A percentile compares a stretch with the other conserved stretches of the same genome.
Evolutionary conservation across 1,140 invertebrate species (phyloP).

Genomic region (Aphaenogaster ashmeadi): DNA sequence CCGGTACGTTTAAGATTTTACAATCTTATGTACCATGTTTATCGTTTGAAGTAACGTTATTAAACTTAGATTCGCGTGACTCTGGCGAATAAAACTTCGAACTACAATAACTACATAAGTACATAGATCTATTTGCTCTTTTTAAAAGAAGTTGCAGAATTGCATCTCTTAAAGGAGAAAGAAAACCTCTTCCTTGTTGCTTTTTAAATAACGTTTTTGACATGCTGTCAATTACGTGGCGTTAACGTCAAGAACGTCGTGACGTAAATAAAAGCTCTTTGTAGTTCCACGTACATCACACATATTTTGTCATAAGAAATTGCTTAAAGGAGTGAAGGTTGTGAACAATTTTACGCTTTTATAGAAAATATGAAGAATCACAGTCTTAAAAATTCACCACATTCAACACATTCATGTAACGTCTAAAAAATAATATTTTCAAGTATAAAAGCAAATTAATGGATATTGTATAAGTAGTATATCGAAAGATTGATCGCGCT

Average conservation of each 20-base stretch:
- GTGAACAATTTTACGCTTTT: neutral
- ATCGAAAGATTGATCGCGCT: neutral
- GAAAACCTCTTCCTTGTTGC: neutral
- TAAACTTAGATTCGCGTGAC: conserved; percentile 46
- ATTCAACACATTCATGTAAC: neutral
- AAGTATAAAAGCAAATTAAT: neutral
- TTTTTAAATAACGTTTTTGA: conserved; percentile 14
- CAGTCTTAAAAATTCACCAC: neutral
- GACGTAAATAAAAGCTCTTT: conserved; percentile 30
- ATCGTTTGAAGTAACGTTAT: conserved; percentile 30
- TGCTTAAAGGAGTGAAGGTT: neutral
- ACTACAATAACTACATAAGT: conserved; percentile 19
- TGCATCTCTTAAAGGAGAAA: neutral
- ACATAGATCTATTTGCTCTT: neutral
- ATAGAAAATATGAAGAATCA: neutral
- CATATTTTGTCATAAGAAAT: conserved; percentile 17
- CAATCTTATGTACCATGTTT: conserved; percentile 31
- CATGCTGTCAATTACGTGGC: conserved; percentile 4
- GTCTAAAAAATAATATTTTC: neutral
- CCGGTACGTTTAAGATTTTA: conserved; percentile 30
- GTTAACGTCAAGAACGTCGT: conserved; percentile 7
- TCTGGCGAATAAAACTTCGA: neutral
- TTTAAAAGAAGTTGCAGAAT: conserved; percentile 5
- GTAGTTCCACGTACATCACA: conserved; percentile 17
- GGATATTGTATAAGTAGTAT: neutral